phyloP scores from a whole-genome alignment of 2,888 invertebrate genomes.

The Cerceris ruficornis region DNA sequence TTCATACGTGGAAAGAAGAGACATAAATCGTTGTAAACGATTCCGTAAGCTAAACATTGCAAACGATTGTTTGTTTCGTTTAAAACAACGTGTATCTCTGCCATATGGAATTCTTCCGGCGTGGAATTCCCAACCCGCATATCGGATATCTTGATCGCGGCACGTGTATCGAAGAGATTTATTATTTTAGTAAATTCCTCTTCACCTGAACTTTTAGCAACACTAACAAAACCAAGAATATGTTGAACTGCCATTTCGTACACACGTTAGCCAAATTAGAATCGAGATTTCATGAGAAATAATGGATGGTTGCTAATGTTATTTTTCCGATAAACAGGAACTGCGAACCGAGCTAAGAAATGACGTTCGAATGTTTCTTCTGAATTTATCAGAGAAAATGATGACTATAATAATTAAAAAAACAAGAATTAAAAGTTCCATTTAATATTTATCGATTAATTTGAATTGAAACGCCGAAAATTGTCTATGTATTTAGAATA shows the following conservation, averaged over 20 bases:
- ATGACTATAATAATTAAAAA: no score
- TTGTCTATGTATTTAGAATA: no score
- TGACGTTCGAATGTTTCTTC: no score
- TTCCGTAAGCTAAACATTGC: not conserved
- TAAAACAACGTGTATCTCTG: not conserved
- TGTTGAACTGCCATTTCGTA: not conserved
- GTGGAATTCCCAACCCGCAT: not conserved
- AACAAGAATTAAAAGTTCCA: no score
- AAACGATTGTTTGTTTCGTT: not conserved
- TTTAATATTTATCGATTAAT: no score
- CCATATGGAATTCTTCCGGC: not conserved
- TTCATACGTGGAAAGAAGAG: not conserved
- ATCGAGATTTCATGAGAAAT: not conserved
- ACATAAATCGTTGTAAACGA: not conserved
- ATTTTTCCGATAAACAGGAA: not conserved
- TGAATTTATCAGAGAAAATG: no score
- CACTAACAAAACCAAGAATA: conserved; percentile 9
- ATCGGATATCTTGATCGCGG: not conserved
- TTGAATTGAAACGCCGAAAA: no score
- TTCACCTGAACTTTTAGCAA: conserved; percentile 4
- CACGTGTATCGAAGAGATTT: conserved; percentile 25
- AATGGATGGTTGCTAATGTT: not conserved
- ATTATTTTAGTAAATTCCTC: conserved; percentile 37
- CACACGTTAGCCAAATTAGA: not conserved
- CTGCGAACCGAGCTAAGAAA: no score